Conservation (phyloP, 2,113 vertebrate genomes). For the Phalacrocorax carbo region DNA sequence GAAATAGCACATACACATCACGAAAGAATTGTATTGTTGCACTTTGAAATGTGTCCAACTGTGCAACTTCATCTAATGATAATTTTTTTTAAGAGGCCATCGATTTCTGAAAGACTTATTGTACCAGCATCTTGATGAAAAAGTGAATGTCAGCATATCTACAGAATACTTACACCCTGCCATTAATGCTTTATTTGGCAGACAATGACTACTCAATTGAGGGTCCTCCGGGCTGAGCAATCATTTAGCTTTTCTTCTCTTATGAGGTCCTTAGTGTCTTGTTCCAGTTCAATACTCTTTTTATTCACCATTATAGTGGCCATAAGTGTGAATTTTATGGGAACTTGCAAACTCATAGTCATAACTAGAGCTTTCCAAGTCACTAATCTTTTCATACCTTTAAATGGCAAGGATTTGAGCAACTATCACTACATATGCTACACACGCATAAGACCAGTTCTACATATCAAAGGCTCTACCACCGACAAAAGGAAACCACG, state of each 20-base stretch:
- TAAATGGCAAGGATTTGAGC: conserved; percentile 55
- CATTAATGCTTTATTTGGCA: conserved; percentile 87
- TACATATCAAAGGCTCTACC: neutral
- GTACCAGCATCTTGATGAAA: conserved; percentile 82
- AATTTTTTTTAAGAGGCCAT: conserved; percentile 84
- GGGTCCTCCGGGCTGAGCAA: conserved; percentile 80
- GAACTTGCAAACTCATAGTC: conserved; percentile 79
- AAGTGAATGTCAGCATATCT: conserved; percentile 83
- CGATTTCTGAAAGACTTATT: conserved; percentile 83
- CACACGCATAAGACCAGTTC: neutral
- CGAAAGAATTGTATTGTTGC: conserved; percentile 83
- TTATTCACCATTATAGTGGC: conserved; percentile 81
- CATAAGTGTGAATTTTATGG: conserved; percentile 85
- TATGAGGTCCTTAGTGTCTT: conserved; percentile 83
- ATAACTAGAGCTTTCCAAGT: conserved; percentile 74
- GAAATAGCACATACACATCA: conserved; percentile 83
- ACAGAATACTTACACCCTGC: conserved; percentile 80
- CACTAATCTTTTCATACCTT: conserved; percentile 76
- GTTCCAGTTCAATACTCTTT: conserved; percentile 85
- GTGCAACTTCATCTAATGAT: conserved; percentile 85
- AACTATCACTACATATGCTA: conserved; percentile 48
- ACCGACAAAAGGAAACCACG: neutral
- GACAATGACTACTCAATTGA: conserved; percentile 84
- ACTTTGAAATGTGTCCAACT: conserved; percentile 86
- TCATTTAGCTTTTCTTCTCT: conserved; percentile 84